These are phyloP conservation scores for Gallinago media DNA, from an alignment of 2,113 vertebrate genomes.

Conservation along the genomic window DNA sequence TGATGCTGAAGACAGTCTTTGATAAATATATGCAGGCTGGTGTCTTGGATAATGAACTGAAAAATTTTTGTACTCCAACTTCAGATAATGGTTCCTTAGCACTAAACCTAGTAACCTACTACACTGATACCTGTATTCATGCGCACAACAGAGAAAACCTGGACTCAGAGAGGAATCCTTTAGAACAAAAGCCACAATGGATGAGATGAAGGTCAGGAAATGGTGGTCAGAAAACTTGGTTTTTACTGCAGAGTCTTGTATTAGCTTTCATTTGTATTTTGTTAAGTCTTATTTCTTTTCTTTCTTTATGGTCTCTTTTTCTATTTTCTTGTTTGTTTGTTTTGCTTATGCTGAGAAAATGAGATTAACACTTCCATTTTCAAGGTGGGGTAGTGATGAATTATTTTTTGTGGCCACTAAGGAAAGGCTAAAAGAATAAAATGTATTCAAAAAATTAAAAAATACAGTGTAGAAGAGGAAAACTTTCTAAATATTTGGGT, in stretches of 20 bases:
- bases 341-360: neutral
- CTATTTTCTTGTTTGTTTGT: neutral
- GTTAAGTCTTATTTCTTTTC: neutral
- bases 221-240: neutral
- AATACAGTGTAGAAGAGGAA: neutral
- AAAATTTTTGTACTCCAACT: neutral
- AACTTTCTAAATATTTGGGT: neutral
- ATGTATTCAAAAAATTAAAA: neutral
- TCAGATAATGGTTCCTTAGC: neutral
- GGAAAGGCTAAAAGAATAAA: neutral
- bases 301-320: neutral
- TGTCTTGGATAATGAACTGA: neutral
- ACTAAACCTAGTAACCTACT: neutral
- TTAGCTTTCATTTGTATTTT: neutral
- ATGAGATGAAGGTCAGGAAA: neutral
- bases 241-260: neutral
- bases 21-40: neutral
- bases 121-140: fast-evolving
- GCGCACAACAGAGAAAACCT: neutral
- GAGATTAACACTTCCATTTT: neutral
- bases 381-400: neutral
- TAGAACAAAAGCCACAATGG: neutral
- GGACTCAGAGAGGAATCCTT: neutral
- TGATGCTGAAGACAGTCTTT: neutral
- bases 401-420: neutral